Evolutionary conservation across 2,888 invertebrate genomes (phyloP).

Genomic region (Fragum fragum): DNA sequence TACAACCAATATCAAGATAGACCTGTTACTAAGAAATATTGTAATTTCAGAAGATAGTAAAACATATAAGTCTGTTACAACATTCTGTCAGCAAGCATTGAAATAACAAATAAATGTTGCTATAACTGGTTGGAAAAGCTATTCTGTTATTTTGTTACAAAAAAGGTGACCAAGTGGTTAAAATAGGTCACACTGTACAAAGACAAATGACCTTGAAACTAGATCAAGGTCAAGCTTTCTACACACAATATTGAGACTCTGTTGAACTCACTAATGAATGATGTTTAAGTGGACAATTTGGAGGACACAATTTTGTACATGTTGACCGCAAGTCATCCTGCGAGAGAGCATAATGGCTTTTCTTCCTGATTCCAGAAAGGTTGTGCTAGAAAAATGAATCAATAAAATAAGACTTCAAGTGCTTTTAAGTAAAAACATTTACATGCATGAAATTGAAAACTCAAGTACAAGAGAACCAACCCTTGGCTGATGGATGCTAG

Average conservation of each 20-base stretch:
- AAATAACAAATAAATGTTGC: slow-evolving; percentile 32
- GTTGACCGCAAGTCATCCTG: slow-evolving; percentile 38
- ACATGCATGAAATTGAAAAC: too few species aligned
- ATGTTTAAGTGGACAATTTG: slow-evolving; percentile 61
- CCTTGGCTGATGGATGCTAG: too few species aligned
- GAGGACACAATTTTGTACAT: slow-evolving; percentile 65
- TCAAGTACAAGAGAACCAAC: too few species aligned
- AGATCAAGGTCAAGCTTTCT: slow-evolving; percentile 37
- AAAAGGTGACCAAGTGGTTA: slow-evolving; percentile 26
- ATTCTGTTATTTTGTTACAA: slow-evolving; percentile 15
- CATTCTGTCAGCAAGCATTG: slow-evolving; percentile 21
- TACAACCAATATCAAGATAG: too few species aligned
- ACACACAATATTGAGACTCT: slow-evolving; percentile 45
- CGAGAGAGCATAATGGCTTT: slow-evolving; percentile 20
- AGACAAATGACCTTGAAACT: slow-evolving; percentile 24
- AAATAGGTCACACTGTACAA: slow-evolving; percentile 28
- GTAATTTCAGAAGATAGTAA: too few species aligned
- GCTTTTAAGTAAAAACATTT: too few species aligned
- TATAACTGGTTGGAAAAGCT: slow-evolving; percentile 13
- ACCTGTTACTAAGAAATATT: too few species aligned
- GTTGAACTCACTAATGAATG: slow-evolving; percentile 60
- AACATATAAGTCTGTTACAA: slow-evolving; percentile 1
- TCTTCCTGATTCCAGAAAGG: slow-evolving; percentile 15
- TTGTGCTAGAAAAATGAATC: slow-evolving; percentile 31
- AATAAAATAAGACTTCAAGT: background rate